Evolutionary conservation across 1,140 invertebrate species (phyloP).

Genomic region (Heliconius himera): DNA sequence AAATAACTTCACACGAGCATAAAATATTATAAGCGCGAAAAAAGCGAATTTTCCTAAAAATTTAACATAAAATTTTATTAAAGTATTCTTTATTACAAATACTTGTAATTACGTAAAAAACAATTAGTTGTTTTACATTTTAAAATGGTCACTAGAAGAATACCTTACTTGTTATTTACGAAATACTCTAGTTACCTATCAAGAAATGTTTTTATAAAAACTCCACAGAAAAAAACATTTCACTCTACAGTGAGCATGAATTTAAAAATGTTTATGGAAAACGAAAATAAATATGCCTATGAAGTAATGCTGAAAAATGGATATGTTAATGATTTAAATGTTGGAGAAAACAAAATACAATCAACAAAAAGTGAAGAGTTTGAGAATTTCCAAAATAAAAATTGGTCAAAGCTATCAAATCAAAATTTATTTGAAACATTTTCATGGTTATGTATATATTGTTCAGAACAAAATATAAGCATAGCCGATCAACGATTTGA

Average conservation of each 20-base stretch:
- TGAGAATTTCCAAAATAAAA: conserved; percentile 12
- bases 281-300: conserved; percentile 72
- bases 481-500: conserved; percentile 73
- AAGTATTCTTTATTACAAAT: neutral
- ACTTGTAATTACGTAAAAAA: neutral
- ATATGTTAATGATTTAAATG: conserved; percentile 52
- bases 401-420: conserved; percentile 58
- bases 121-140: neutral
- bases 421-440: conserved; percentile 67
- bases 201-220: neutral
- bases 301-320: conserved; percentile 65
- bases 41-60: too few relatives aligned
- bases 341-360: conserved; percentile 18
- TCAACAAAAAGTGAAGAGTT: conserved; percentile 33
- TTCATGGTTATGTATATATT: conserved; percentile 64
- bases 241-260: conserved; percentile 10
- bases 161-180: neutral
- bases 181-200: neutral
- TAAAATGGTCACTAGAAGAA: neutral
- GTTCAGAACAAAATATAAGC: conserved; percentile 61
- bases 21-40: too few relatives aligned
- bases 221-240: conserved; percentile 12
- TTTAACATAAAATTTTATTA: too few relatives aligned
- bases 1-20: too few relatives aligned
- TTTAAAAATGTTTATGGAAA: conserved; percentile 65